Evolutionary conservation across 1,140 invertebrate species (phyloP), one percentile per base, ranked within the genome.

Genomic region (Caerostris extrusa): DNA sequence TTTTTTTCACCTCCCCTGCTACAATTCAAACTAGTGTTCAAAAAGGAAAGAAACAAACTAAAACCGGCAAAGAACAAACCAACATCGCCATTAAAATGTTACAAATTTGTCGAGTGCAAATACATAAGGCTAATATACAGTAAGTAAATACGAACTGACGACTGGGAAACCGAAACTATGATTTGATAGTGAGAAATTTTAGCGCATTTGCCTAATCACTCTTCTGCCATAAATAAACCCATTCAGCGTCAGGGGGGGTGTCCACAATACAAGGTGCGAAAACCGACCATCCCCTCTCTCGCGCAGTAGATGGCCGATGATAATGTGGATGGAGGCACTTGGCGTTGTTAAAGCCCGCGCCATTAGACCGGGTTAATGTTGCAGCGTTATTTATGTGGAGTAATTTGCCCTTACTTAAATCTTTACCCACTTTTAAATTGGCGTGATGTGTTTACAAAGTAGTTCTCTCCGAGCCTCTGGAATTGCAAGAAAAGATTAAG

Each of bases 311-410:
- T 50, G 12, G 34, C 34, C 7, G 53, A 50, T 77, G 34, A 12
- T 77, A 77, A 53, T 34, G 71, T 3, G 34, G 34, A 34, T 2
- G 34, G 34, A 34, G 2, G 19, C n/a, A 53, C 19, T 60, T 19
- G 60, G 19, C n/a, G 34, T 87, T 64, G 64, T 87, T 64, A 87
- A 87, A 50, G 7, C 34, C 50, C 7, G 19, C 60, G n/a, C 34
- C 85, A 87, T 87, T 87, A 87, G 58, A 7, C 34, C 4, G 19
- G 85, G 14, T 87, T 87, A 87, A 87, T 87, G 85, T 87, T 87
- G 85, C 85, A 64, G 58, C 64, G 50, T 50, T 87, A 67, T 87
- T 87, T 64, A 67, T 64, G 85, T 50, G 10, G 85, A 58, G 85
- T 64, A 87, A 87, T 87, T 87, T 53, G 8, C 58, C 60, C 0